Conservation (phyloP, 2,888 invertebrate genomes). For the Ornithoptera priamus region DNA sequence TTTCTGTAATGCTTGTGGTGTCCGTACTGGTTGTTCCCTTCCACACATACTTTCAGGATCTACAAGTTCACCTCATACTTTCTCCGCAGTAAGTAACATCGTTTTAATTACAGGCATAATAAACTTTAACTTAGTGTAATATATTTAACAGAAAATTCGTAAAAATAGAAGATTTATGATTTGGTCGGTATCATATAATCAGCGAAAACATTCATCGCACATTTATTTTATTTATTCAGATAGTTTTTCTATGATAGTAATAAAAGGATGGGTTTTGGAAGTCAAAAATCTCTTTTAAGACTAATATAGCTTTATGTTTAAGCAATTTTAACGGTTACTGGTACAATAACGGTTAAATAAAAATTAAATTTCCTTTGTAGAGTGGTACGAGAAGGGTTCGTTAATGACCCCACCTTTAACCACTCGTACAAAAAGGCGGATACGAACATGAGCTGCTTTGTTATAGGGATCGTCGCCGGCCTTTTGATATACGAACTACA, state of each 20-base stretch:
- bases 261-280: no score
- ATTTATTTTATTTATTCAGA: no score
- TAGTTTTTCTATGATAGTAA: no score
- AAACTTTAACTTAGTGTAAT: no score
- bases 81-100: slow-evolving; percentile 8
- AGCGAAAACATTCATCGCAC: no score
- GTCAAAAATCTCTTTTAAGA: no score
- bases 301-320: no score
- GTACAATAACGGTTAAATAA: not conserved
- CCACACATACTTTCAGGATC: not conserved
- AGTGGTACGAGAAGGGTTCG: not conserved
- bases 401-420: not conserved
- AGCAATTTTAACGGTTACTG: no score
- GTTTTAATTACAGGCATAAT: not conserved
- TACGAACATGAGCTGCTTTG: not conserved
- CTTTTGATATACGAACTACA: slow-evolving; percentile 46
- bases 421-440: not conserved
- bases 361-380: not conserved
- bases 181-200: no score
- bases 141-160: no score
- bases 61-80: slow-evolving; percentile 1
- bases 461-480: slow-evolving; percentile 34
- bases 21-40: not conserved
- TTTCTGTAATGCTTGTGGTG: not conserved
- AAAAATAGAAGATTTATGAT: no score